Evolutionary conservation across 2,888 invertebrate genomes (phyloP).

Genomic region (Meganola albula): DNA sequence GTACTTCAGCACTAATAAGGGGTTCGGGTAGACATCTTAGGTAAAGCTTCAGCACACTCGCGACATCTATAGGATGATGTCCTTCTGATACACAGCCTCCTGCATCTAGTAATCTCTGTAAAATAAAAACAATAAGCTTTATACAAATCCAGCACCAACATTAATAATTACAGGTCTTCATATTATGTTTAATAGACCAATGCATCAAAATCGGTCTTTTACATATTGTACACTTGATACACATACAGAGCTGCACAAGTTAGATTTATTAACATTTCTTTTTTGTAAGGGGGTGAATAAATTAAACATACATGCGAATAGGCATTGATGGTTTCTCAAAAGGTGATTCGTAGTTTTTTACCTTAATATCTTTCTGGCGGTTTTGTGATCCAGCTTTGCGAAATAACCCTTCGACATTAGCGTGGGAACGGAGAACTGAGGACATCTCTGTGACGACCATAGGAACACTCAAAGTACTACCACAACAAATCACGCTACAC

Average conservation of each 20-base stretch:
- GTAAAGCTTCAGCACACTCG: conserved; percentile 90
- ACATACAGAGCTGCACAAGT: no score
- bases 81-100: conserved; percentile 83
- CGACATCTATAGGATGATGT: conserved; percentile 89
- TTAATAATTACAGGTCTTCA: background rate
- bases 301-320: background rate
- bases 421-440: conserved; percentile 81
- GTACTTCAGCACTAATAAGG: conserved; percentile 84
- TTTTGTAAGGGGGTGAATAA: no score
- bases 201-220: background rate
- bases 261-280: no score
- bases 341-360: no score
- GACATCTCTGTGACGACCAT: conserved; percentile 85
- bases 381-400: conserved; percentile 91
- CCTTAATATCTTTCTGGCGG: conserved; percentile 89
- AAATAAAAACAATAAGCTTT: background rate
- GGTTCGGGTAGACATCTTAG: conserved; percentile 91
- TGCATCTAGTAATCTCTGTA: conserved; percentile 81
- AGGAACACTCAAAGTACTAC: conserved; percentile 84
- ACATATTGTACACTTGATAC: no score
- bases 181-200: background rate
- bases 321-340: background rate
- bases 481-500: conserved; percentile 80
- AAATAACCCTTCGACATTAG: conserved; percentile 89
- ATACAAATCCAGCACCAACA: background rate